These are phyloP conservation scores for Chrysocyon brachyurus DNA, from an alignment of 2,797 vertebrate genomes.

Conservation along the genomic window DNA sequence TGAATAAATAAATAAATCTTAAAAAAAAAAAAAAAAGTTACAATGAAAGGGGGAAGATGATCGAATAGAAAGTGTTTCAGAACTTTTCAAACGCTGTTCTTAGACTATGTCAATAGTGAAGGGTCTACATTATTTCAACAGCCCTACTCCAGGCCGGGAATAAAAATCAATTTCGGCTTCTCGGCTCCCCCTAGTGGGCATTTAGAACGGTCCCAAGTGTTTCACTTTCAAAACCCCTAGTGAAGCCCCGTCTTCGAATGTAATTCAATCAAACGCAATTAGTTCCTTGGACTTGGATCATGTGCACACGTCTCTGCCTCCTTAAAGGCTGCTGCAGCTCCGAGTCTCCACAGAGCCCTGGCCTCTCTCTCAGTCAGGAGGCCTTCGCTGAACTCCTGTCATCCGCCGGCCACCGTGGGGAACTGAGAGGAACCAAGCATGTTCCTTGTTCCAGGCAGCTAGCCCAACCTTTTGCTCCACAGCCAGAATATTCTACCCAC, in stretches of 20 bases:
- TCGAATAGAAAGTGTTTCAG: neutral
- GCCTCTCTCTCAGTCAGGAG: neutral
- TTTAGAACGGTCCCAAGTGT: neutral
- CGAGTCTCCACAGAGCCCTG: neutral
- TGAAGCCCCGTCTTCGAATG: neutral
- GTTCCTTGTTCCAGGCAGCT: neutral
- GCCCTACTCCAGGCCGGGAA: neutral
- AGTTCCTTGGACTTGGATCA: neutral
- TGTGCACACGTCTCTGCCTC: neutral
- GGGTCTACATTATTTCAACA: neutral
- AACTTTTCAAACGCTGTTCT: constrained; percentile 42
- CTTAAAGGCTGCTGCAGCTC: neutral
- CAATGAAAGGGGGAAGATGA: neutral
- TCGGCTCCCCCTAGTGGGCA: constrained; percentile 62
- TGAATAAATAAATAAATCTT: no score
- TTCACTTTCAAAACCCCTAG: neutral
- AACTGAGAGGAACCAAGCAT: neutral
- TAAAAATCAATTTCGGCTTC: neutral
- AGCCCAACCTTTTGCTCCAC: neutral
- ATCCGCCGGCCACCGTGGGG: neutral
- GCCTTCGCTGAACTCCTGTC: neutral
- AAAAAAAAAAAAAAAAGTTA: neutral
- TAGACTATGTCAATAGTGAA: neutral
- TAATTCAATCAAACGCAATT: neutral
- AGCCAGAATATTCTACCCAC: neutral